Percentiles rank a stretch among this genome's conserved stretches.
These are phyloP conservation scores for Coilia nasus DNA, from an alignment of 2,797 vertebrate species.

Conservation along the genomic window DNA sequence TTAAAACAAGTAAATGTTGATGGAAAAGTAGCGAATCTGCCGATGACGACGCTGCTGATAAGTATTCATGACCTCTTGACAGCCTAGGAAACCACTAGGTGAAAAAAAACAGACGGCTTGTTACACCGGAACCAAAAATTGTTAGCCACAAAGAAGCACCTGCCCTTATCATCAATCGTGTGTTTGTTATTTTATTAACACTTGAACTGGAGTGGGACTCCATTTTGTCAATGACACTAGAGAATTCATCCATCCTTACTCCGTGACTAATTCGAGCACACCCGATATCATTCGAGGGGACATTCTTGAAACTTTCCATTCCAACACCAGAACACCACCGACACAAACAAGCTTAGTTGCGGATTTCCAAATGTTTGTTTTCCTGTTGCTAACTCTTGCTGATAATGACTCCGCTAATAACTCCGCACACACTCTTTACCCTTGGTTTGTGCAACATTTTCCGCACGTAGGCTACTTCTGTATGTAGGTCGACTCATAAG, in stretches of 20 bases:
- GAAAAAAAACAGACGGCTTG: no score
- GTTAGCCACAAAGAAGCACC: background rate
- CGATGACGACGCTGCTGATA: no score
- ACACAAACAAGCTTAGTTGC: background rate
- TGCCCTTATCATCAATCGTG: background rate
- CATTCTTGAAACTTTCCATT: background rate
- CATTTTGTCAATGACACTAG: background rate
- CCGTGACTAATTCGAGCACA: constrained; percentile 3
- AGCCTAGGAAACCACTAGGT: no score
- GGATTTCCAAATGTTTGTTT: background rate
- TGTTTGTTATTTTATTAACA: background rate
- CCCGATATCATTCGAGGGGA: background rate
- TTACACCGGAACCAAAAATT: no score
- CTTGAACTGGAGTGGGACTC: background rate
- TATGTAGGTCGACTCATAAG: no score
- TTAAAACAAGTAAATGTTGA: no score
- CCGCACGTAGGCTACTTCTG: no score
- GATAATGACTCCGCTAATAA: no score
- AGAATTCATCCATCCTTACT: background rate
- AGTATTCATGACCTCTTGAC: no score
- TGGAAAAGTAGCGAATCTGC: no score
- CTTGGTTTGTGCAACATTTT: no score
- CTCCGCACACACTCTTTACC: no score
- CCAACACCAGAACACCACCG: background rate
- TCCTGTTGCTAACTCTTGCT: background rate